A percentile compares a stretch with the other conserved stretches of the same genome.
Conservation (phyloP, 2,113 vertebrate species). For the Nycticryphes semicollaris region DNA sequence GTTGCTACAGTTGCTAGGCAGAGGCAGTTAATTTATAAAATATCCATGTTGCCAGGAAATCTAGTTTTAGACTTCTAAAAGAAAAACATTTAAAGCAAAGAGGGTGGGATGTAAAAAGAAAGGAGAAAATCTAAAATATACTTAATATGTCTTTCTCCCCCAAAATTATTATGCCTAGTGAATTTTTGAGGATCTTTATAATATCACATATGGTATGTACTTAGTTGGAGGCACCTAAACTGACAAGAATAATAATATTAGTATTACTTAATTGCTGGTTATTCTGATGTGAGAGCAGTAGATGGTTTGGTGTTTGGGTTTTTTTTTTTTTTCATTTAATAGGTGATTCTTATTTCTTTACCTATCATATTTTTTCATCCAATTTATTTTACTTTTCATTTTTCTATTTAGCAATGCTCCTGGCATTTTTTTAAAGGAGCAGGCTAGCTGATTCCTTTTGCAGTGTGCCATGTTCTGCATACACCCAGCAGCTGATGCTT, state of each 20-base stretch:
- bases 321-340: not conserved
- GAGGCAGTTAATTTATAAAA: conserved; percentile 24
- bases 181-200: not conserved
- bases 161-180: not conserved
- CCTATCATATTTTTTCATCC: not conserved
- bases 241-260: not conserved
- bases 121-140: not conserved
- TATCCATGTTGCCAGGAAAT: not conserved
- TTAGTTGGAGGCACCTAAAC: conserved; percentile 1
- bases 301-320: too few species aligned
- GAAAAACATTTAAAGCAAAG: not conserved
- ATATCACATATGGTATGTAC: not conserved
- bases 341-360: not conserved
- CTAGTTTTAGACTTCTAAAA: not conserved
- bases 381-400: not conserved
- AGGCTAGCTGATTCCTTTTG: not conserved
- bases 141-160: not conserved
- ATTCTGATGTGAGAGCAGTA: not conserved
- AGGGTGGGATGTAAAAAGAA: not conserved
- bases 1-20: conserved; percentile 26
- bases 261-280: not conserved
- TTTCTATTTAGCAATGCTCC: not conserved
- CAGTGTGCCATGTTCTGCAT: not conserved
- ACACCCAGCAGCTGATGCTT: not conserved
- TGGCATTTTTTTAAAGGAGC: not conserved